Conservation (phyloP, 2,113 vertebrate genomes). For the Dicentrarchus labrax region DNA sequence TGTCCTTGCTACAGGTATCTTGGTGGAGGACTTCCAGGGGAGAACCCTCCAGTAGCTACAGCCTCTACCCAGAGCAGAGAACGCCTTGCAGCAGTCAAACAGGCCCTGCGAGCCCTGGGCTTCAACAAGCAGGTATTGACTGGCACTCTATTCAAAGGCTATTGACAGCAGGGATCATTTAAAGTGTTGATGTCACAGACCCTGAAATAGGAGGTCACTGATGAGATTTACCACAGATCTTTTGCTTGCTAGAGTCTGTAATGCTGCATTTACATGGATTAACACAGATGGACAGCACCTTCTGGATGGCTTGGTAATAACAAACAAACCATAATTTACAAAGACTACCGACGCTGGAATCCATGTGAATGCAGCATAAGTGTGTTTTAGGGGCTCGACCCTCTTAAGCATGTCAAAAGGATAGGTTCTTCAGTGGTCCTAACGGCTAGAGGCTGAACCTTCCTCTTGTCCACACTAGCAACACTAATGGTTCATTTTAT, state of each 20-base stretch:
- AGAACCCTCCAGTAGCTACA: conserved; percentile 67
- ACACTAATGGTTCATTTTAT: neutral
- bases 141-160: conserved; percentile 17
- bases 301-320: too few relatives aligned
- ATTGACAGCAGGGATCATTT: conserved; percentile 24
- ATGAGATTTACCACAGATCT: conserved; percentile 7
- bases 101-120: conserved; percentile 89
- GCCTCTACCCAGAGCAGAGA: conserved; percentile 88
- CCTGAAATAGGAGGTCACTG: conserved; percentile 3
- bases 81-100: conserved; percentile 86
- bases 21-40: conserved; percentile 76
- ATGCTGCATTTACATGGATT: too few relatives aligned
- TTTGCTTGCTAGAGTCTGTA: neutral
- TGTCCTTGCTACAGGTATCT: conserved; percentile 84
- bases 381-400: neutral
- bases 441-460: neutral
- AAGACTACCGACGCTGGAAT: too few relatives aligned
- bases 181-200: conserved; percentile 11
- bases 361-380: neutral
- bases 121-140: conserved; percentile 91
- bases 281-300: too few relatives aligned
- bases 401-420: neutral
- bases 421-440: neutral
- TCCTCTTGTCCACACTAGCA: neutral
- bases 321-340: too few relatives aligned